Conservation (phyloP, 2,888 invertebrate species). For the Melanargia galathea region DNA sequence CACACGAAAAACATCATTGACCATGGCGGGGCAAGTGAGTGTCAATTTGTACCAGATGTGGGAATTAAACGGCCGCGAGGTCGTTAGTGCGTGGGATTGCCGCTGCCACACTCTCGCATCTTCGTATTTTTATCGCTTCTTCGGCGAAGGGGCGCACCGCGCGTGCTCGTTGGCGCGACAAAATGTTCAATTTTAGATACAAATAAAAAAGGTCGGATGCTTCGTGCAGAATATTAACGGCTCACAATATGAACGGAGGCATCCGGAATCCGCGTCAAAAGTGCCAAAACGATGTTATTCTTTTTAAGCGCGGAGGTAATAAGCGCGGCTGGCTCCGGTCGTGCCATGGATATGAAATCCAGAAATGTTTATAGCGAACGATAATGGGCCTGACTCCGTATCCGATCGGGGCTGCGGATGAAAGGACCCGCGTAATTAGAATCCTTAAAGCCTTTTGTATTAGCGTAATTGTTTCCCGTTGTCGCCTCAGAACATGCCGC, state of each 20-base stretch:
- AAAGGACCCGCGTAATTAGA: slow-evolving; percentile 74
- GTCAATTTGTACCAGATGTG: slow-evolving; percentile 55
- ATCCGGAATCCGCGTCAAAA: slow-evolving; percentile 80
- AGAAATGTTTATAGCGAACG: slow-evolving; percentile 77
- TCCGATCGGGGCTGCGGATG: slow-evolving; percentile 73
- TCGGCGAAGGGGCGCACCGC: slow-evolving; percentile 65
- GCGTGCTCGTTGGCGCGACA: slow-evolving; percentile 78
- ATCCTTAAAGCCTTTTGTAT: slow-evolving; percentile 75
- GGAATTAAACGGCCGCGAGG: slow-evolving; percentile 54
- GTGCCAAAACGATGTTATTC: slow-evolving; percentile 81
- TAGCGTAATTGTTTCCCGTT: slow-evolving; percentile 75
- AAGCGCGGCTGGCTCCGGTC: slow-evolving; percentile 73
- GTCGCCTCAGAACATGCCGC: slow-evolving; percentile 59
- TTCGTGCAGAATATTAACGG: slow-evolving; percentile 80
- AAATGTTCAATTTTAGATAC: slow-evolving; percentile 83
- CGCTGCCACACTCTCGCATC: slow-evolving; percentile 59
- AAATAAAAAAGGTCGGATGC: slow-evolving; percentile 82
- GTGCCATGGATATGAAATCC: slow-evolving; percentile 75
- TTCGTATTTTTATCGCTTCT: slow-evolving; percentile 75
- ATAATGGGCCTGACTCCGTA: slow-evolving; percentile 73
- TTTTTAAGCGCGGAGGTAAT: slow-evolving; percentile 78
- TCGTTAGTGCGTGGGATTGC: slow-evolving; percentile 67
- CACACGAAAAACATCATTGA: slow-evolving; percentile 17
- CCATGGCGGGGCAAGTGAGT: slow-evolving; percentile 23
- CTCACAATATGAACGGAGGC: slow-evolving; percentile 80